phyloP scores from a whole-genome alignment of 2,888 invertebrate genomes.

The Desoria tigrina region DNA sequence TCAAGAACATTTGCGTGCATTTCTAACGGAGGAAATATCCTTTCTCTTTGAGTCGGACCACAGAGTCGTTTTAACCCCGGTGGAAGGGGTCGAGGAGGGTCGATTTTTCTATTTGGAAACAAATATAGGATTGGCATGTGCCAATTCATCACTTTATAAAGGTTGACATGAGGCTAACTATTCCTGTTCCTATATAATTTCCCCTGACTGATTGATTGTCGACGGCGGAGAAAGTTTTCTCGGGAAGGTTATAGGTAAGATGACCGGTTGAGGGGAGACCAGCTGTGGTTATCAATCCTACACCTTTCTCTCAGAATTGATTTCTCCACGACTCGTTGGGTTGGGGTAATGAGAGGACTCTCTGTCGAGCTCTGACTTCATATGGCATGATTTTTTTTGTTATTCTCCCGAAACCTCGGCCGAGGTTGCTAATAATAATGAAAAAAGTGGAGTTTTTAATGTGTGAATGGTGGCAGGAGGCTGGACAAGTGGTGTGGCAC shows the following conservation, averaged over 20 bases:
- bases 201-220: conserved; percentile 42
- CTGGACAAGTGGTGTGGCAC: conserved; percentile 3
- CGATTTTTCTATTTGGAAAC: conserved; percentile 17
- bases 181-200: conserved; percentile 40
- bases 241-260: too few species aligned
- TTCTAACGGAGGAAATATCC: conserved; percentile 44
- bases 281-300: too few species aligned
- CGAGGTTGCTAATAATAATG: not conserved
- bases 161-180: conserved; percentile 45
- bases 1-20: conserved; percentile 28
- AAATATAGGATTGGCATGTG: conserved; percentile 43
- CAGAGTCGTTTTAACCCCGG: conserved; percentile 45
- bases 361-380: too few species aligned
- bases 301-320: too few species aligned
- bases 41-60: conserved; percentile 41
- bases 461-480: not conserved
- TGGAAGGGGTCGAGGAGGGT: conserved; percentile 44
- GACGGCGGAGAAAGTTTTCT: conserved; percentile 12
- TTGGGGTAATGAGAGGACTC: too few species aligned
- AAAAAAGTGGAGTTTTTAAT: not conserved
- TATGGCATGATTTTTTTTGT: too few species aligned
- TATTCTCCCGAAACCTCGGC: too few species aligned
- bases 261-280: too few species aligned
- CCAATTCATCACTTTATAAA: conserved; percentile 52
- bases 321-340: too few species aligned